Percentiles rank a stretch among this genome's conserved stretches.
Conservation (phyloP, 1,140 invertebrate species). For the Lerema accius region DNA sequence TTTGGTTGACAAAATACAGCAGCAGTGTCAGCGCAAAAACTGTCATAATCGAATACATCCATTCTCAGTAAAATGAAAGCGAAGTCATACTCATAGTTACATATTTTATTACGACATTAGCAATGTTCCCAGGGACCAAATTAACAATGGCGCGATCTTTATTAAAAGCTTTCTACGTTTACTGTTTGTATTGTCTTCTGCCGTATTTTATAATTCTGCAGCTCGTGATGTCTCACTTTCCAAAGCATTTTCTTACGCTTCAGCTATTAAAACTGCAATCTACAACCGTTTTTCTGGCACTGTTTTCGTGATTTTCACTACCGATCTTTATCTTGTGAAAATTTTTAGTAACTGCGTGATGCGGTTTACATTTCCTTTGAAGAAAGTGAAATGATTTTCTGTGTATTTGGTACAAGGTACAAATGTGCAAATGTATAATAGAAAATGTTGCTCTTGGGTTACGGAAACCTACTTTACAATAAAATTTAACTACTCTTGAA, state of each 20-base stretch:
- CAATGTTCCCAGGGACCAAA: constrained; percentile 30
- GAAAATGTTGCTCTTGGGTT: no score
- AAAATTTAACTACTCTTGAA: no score
- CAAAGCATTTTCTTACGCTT: constrained; percentile 14
- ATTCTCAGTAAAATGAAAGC: constrained; percentile 27
- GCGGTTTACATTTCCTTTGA: no score
- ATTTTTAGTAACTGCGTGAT: background rate
- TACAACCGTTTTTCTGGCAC: background rate
- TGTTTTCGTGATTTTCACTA: background rate
- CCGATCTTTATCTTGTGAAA: no score
- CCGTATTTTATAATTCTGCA: constrained; percentile 31
- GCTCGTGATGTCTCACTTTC: constrained; percentile 26
- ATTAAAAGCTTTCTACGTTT: constrained; percentile 31
- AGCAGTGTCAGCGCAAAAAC: no score
- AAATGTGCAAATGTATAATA: no score
- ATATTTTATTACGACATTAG: constrained; percentile 35
- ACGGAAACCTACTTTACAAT: no score
- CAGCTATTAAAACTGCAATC: constrained; percentile 4
- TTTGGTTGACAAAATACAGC: no score
- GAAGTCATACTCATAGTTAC: constrained; percentile 16
- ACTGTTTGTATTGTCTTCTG: constrained; percentile 33
- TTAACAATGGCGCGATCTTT: constrained; percentile 37
- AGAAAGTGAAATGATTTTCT: no score
- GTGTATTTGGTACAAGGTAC: no score
- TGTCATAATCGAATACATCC: constrained; percentile 9